Base-by-base conservation (phyloP, 2,797 vertebrate species). In the Oophaga sylvatica region DNA sequence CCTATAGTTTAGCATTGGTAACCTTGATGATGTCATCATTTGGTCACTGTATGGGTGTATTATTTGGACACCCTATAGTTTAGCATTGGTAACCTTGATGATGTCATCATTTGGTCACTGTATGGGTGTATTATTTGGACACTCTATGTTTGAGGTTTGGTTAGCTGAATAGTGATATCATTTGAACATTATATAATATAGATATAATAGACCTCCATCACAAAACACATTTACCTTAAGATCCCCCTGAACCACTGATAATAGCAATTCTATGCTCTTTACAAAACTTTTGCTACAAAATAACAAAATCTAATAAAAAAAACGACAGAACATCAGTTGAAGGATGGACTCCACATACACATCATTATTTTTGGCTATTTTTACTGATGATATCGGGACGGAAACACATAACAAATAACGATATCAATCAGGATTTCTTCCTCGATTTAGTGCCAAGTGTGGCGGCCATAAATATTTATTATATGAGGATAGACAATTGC, bases 401-500 rank as follows among this genome's bases (percentile, higher is more conserved):
- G 26, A 29, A 29, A 26, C 56, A 80, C 77, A 70, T 78, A 17
- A 48, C 53, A 53, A 83, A 84, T 79, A 65, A 71, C 26, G 48
- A 77, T 73, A 65, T 48, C 4, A 45, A 35, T 71, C 22, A 45
- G n/a, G 48, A 29, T 0, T 57, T 53, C 60, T 59, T 81, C 57
- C 48, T 76, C 83, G 62, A 81, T 88, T 88, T 65, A 88, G 60
- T 71, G 86, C 56, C 76, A 75, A 81, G 83, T 67, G 63, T 19
- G 48, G 56, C 26, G 53, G 80, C 53, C 56, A 31, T 84, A 88
- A 88, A 84, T 83, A 87, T 60, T 83, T 86, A 86, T 86, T 62
- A 56, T 22, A 26, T 63, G 20, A 83, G 71, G 83, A 81, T 70
- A 79, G 60, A 71, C 71, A 87, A 83, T 63, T 56, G 80, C 71